phyloP scores from a whole-genome alignment of 1,140 invertebrate genomes.

The Drosophila chauvacae region DNA sequence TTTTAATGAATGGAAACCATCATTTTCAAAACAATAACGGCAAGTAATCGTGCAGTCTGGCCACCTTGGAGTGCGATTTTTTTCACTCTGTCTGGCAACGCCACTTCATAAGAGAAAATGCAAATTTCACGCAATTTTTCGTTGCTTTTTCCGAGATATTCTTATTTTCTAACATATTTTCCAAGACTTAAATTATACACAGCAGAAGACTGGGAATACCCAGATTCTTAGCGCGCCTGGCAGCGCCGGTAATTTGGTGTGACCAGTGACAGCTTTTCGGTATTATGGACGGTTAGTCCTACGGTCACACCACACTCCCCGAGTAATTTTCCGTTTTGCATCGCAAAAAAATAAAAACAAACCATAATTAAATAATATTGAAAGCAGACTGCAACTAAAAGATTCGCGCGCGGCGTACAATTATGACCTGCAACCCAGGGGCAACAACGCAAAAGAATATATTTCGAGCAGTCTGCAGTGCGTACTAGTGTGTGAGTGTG shows the following conservation, averaged over 20 bases:
- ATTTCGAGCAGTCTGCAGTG: slow-evolving; percentile 19
- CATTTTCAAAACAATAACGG: not conserved
- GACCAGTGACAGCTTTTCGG: not conserved
- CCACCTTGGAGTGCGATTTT: not conserved
- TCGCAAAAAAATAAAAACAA: slow-evolving; percentile 39
- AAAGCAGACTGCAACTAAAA: not conserved
- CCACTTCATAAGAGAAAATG: fast-evolving
- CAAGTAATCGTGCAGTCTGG: not conserved
- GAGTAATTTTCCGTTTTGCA: slow-evolving; percentile 29
- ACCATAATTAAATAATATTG: slow-evolving; percentile 22
- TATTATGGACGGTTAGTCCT: not conserved
- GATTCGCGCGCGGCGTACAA: not conserved
- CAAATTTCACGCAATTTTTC: not conserved
- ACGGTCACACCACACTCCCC: not conserved
- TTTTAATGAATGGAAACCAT: not conserved
- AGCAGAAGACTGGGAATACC: no score
- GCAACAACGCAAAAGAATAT: slow-evolving; percentile 35
- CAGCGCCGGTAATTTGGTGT: not conserved
- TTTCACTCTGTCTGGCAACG: not conserved
- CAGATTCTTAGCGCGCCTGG: not conserved
- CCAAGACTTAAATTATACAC: no score
- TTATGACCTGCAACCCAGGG: not conserved
- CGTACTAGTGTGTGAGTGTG: slow-evolving; percentile 12
- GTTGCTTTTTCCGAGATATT: no score
- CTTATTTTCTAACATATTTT: no score